These are phyloP conservation scores for Chironomus tepperi DNA, from an alignment of 1,140 invertebrate genomes.

Conservation along the genomic window DNA sequence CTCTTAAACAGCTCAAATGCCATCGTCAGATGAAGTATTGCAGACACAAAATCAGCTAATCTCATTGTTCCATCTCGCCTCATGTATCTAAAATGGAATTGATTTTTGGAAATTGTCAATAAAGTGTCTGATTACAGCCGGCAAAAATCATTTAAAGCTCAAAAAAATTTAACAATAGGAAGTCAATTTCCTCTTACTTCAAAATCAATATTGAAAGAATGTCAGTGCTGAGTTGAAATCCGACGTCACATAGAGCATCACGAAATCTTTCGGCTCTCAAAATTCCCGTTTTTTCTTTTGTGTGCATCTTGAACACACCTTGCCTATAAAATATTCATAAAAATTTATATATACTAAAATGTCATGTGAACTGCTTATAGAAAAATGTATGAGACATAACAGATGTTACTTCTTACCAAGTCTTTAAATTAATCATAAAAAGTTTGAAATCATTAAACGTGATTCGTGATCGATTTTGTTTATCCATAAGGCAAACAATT, in stretches of 20 bases:
- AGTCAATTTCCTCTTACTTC: not conserved
- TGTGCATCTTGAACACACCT: slow-evolving; percentile 80
- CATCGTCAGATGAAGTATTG: slow-evolving; percentile 77
- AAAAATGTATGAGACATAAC: not conserved
- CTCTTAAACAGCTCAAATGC: slow-evolving; percentile 77
- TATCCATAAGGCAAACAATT: slow-evolving; percentile 76
- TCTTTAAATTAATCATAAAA: slow-evolving; percentile 19
- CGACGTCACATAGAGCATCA: slow-evolving; percentile 76
- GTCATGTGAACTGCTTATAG: not conserved
- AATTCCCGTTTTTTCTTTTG: slow-evolving; percentile 84
- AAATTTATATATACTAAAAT: slow-evolving; percentile 15
- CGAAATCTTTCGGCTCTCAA: slow-evolving; percentile 75
- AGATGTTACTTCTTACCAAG: not conserved
- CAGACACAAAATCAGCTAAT: slow-evolving; percentile 86
- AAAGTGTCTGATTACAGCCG: no score
- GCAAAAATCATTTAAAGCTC: no score
- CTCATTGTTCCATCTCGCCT: slow-evolving; percentile 86
- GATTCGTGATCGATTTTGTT: slow-evolving; percentile 23
- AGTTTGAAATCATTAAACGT: slow-evolving; percentile 18
- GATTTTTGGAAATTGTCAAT: not conserved
- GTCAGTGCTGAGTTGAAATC: slow-evolving; percentile 77
- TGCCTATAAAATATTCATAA: slow-evolving; percentile 83
- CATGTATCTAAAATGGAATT: slow-evolving; percentile 57
- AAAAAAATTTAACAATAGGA: not conserved
- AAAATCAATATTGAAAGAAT: slow-evolving; percentile 73